A percentile compares a stretch with the other conserved stretches of the same genome.
phyloP scores from a whole-genome alignment of 2,888 invertebrate genomes.

The Branchellion lobata region DNA sequence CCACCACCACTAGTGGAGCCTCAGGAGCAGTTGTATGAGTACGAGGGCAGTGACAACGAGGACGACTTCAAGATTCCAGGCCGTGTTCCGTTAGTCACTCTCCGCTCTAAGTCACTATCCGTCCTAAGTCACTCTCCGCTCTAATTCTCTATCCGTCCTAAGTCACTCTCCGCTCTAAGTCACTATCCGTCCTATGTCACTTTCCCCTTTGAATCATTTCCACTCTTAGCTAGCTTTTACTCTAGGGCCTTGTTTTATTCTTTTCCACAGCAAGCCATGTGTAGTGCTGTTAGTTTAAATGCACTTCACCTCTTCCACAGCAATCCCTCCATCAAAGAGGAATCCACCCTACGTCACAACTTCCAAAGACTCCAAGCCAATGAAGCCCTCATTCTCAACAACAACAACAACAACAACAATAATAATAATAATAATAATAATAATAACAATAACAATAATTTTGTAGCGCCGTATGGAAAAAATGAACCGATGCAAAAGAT shows the following conservation, averaged over 20 bases:
- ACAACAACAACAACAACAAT: not conserved
- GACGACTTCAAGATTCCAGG: slow-evolving; percentile 81
- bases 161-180: not conserved
- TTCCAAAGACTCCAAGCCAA: slow-evolving; percentile 88
- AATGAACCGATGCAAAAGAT: slow-evolving; percentile 41
- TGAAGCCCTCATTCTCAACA: slow-evolving; percentile 52
- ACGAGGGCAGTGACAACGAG: slow-evolving; percentile 95
- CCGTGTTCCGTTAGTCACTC: slow-evolving; percentile 45
- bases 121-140: not conserved
- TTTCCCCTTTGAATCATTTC: not conserved
- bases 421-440: slow-evolving; percentile 61
- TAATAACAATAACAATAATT: slow-evolving; percentile 40
- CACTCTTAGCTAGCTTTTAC: not conserved
- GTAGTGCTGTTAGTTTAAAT: not conserved
- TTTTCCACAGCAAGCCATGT: not conserved
- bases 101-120: not conserved
- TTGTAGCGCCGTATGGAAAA: slow-evolving; percentile 37
- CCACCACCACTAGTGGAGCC: slow-evolving; percentile 76
- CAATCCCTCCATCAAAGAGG: slow-evolving; percentile 66
- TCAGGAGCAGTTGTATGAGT: slow-evolving; percentile 59
- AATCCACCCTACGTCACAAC: slow-evolving; percentile 91
- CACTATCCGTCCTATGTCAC: not conserved
- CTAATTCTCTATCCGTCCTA: not conserved
- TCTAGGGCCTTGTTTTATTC: not conserved
- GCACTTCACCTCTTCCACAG: not conserved